Evolutionary conservation across 2,888 invertebrate species (phyloP).

Genomic region (Caenorhabditis parvicauda): DNA sequence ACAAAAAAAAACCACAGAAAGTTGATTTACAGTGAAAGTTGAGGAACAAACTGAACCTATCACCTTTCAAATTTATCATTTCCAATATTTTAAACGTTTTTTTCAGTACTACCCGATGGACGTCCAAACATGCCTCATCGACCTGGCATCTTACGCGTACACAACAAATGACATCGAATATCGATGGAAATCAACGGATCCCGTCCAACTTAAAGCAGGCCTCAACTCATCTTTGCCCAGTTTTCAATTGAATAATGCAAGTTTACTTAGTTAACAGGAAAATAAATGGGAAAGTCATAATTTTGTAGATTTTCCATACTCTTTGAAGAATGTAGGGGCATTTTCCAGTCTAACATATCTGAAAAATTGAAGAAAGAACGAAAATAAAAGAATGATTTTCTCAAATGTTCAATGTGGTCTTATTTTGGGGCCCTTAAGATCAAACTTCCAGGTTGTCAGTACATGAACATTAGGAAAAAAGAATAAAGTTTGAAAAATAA

Average conservation of each 20-base stretch:
- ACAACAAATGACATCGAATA: conserved; percentile 87
- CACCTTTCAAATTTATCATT: conserved; percentile 1
- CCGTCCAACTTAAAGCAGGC: conserved; percentile 80
- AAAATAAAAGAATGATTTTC: too few relatives aligned
- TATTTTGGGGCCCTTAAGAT: too few relatives aligned
- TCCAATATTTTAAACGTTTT: conserved; percentile 6
- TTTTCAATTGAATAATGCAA: conserved; percentile 68
- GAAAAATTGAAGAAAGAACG: too few relatives aligned
- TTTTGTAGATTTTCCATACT: too few relatives aligned
- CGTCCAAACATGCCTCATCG: conserved; percentile 86
- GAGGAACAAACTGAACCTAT: too few relatives aligned
- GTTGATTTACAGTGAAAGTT: too few relatives aligned
- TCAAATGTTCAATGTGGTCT: too few relatives aligned
- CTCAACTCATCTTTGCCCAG: conserved; percentile 75
- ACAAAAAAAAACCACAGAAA: too few relatives aligned
- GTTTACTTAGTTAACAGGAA: background rate
- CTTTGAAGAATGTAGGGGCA: too few relatives aligned
- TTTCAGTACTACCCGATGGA: conserved; percentile 76
- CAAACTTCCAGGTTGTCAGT: background rate
- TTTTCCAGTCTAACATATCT: too few relatives aligned
- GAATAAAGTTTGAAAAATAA: too few relatives aligned
- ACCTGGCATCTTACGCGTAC: conserved; percentile 97
- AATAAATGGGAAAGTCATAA: background rate
- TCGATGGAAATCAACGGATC: conserved; percentile 86
- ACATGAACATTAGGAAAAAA: background rate